phyloP scores from a whole-genome alignment of 2,888 invertebrate genomes.

The Meiosimyza platycephala region DNA sequence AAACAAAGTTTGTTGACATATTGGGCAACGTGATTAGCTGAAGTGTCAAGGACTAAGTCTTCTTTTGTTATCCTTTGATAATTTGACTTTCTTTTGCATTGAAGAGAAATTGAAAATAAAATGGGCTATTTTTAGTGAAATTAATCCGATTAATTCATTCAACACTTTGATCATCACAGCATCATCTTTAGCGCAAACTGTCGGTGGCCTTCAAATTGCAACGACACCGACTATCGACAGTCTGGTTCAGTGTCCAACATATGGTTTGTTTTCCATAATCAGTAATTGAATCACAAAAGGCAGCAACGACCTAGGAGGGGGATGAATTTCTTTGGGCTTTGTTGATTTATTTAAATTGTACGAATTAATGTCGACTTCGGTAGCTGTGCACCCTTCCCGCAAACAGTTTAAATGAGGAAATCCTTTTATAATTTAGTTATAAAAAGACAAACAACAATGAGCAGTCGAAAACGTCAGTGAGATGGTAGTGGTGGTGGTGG shows the following conservation, averaged over 20 bases:
- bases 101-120: constrained; percentile 50
- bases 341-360: constrained; percentile 52
- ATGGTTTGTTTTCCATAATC: constrained; percentile 32
- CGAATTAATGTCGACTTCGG: constrained; percentile 5
- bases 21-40: constrained; percentile 51
- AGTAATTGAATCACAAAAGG: neutral
- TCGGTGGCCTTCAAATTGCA: constrained; percentile 19
- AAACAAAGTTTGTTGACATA: constrained; percentile 44
- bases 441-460: constrained; percentile 44
- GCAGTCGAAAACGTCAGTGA: constrained; percentile 32
- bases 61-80: constrained; percentile 19
- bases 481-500: constrained; percentile 11
- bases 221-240: constrained; percentile 26
- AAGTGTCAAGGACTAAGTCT: constrained; percentile 49
- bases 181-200: constrained; percentile 21
- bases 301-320: neutral
- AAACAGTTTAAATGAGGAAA: constrained; percentile 43
- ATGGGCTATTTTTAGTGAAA: constrained; percentile 54
- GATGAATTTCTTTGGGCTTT: constrained; percentile 26
- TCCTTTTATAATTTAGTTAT: constrained; percentile 61
- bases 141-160: constrained; percentile 55
- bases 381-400: constrained; percentile 10
- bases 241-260: constrained; percentile 19
- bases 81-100: constrained; percentile 37
- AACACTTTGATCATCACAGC: constrained; percentile 17